A percentile compares a stretch with the other conserved stretches of the same genome.
Conservation (phyloP, 2,113 vertebrate species). For the Heloderma charlesbogerti region DNA sequence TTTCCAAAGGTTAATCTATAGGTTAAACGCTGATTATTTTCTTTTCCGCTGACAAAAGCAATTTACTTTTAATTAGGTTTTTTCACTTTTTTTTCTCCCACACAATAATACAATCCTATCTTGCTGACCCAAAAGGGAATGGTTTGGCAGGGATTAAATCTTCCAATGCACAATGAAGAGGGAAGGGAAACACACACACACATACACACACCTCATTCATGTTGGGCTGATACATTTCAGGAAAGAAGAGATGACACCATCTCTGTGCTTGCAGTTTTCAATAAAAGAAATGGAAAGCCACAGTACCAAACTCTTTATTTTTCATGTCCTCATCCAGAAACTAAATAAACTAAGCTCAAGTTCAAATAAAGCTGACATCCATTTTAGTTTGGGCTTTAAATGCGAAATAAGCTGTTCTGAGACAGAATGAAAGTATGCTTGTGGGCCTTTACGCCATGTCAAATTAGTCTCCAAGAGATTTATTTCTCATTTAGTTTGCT, state of each 20-base stretch:
- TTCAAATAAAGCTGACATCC: conserved; percentile 2
- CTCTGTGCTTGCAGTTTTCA: conserved; percentile 13
- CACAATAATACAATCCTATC: conserved; percentile 5
- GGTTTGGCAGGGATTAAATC: conserved; percentile 21
- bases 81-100: neutral
- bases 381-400: conserved; percentile 49
- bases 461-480: conserved; percentile 36
- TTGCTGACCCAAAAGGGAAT: conserved; percentile 38
- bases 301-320: neutral
- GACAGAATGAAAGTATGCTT: conserved; percentile 13
- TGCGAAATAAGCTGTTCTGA: conserved; percentile 9
- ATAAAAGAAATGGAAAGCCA: neutral
- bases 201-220: neutral
- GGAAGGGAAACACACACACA: neutral
- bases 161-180: conserved; percentile 11
- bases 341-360: conserved; percentile 37
- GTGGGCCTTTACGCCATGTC: conserved; percentile 27
- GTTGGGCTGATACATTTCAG: conserved; percentile 38
- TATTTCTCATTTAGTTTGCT: neutral
- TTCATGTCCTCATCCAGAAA: conserved; percentile 15
- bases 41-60: conserved; percentile 18
- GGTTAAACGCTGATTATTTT: neutral
- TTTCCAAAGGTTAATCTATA: conserved; percentile 45
- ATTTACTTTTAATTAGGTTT: conserved; percentile 38
- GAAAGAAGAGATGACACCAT: neutral